These are phyloP conservation scores for Oscheius sp. DNA, from an alignment of 2,888 invertebrate species.

Conservation along the genomic window DNA sequence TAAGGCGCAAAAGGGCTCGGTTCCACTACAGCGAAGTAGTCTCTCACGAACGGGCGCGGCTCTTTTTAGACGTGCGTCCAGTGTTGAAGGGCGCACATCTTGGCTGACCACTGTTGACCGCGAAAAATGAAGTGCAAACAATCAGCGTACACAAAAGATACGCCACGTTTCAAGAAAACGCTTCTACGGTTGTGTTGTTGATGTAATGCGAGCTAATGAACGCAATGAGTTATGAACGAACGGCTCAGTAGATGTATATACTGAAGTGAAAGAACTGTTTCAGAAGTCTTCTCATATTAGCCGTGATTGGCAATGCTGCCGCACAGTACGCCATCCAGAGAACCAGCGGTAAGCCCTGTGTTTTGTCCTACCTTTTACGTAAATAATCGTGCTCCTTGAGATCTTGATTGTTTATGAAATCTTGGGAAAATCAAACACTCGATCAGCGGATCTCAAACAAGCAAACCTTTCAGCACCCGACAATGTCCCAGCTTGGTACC, in stretches of 20 bases:
- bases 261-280: constrained; percentile 13
- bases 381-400: constrained; percentile 25
- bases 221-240: too few relatives aligned
- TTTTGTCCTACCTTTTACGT: background rate
- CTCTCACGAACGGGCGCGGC: constrained; percentile 32
- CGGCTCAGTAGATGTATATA: too few relatives aligned
- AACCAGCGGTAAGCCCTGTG: background rate
- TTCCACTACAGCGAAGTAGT: constrained; percentile 32
- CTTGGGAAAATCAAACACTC: constrained; percentile 30
- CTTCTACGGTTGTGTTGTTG: background rate
- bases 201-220: too few relatives aligned
- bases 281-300: constrained; percentile 43
- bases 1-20: constrained; percentile 17
- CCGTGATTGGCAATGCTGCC: constrained; percentile 39
- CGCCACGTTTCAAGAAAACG: constrained; percentile 23
- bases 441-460: constrained; percentile 22
- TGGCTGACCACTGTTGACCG: constrained; percentile 36
- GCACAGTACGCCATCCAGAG: constrained; percentile 41
- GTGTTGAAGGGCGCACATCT: constrained; percentile 33
- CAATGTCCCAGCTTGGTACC: constrained; percentile 59
- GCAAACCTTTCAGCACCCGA: constrained; percentile 24
- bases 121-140: constrained; percentile 37
- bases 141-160: constrained; percentile 13
- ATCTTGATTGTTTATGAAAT: constrained; percentile 29
- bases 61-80: constrained; percentile 34